Percentiles rank a stretch among this genome's conserved stretches.
Conservation (phyloP, 2,797 vertebrate genomes). For the Crypturellus tataupa region DNA sequence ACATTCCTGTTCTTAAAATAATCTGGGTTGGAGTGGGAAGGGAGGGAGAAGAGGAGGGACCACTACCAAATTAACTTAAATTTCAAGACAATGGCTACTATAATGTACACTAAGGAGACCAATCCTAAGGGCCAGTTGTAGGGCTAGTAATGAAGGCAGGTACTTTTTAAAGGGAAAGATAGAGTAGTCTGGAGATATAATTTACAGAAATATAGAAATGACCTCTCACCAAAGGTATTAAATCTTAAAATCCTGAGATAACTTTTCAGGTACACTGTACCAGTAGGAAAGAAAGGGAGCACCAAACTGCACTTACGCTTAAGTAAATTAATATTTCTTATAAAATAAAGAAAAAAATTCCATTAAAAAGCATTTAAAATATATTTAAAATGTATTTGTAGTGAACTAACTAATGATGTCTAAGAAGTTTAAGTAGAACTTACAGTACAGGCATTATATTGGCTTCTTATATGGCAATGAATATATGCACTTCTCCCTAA, state of each 20-base stretch:
- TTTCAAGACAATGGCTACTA: constrained; percentile 43
- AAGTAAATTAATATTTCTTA: background rate
- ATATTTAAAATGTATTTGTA: background rate
- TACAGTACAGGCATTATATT: background rate
- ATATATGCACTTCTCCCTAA: no score
- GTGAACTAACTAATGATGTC: background rate
- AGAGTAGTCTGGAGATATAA: background rate
- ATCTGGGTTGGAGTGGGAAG: background rate
- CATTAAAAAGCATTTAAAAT: background rate
- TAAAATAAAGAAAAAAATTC: background rate
- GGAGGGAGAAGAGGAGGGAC: background rate
- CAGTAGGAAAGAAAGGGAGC: background rate
- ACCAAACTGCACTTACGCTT: background rate
- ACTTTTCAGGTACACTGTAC: background rate
- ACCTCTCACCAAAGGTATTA: background rate
- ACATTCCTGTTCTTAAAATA: constrained; percentile 69
- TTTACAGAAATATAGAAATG: background rate
- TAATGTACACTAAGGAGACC: constrained; percentile 37
- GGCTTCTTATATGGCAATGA: background rate
- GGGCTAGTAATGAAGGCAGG: constrained; percentile 8
- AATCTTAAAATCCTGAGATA: background rate
- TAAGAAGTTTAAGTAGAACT: background rate
- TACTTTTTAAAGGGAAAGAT: background rate
- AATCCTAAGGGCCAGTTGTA: constrained; percentile 34
- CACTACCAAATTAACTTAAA: constrained; percentile 52